Evolutionary conservation across 2,888 invertebrate species (phyloP), one percentile per base, ranked within the genome.

Genomic region (Ametastegia equiseti): DNA sequence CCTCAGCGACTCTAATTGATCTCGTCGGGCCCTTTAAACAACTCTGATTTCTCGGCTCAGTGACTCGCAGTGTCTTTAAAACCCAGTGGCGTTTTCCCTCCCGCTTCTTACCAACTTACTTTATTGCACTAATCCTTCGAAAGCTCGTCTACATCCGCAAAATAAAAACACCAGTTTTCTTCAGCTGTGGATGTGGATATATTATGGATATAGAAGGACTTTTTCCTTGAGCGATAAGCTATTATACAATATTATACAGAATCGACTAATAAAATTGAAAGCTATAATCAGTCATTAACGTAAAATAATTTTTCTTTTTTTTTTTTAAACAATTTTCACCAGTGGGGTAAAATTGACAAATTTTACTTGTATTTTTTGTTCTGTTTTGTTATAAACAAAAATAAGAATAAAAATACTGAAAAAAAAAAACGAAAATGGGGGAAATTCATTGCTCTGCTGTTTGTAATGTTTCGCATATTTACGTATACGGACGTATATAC

Each of bases 1-100:
- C 78, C 80, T 65, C 42, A 36, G n/a, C 15, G 39, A 63, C 67
- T 63, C 69, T 82, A 84, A 84, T 84, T 85, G 83, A 83, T 81
- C 83, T 81, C 81, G 84, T 83, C 83, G 36, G 33, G 39, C 54
- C 80, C 79, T 81, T 82, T 69, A 80, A 81, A 81, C 80, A 77
- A 77, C 75, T 80, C 80, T 45, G 71, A 77, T 77, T 80, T 81
- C 47, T 60, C 60, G 60, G 27, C 60, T 60, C 27, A 60, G 15
- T 60, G 27, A 60, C 27, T 30, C 30, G 60, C 60, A 60, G 60
- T 60, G 60, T 60, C 60, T 30, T 60, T 60, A 27, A 60, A n/a
- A n/a, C 13, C 30, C 15, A 30, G 23, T 15, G 30, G 27, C 60
- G 60, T 60, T 60, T 27, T 60, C 30, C 30, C 30, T 60, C 42